phyloP scores from a whole-genome alignment of 2,797 vertebrate species.

The Sphenopsis melanotis region DNA sequence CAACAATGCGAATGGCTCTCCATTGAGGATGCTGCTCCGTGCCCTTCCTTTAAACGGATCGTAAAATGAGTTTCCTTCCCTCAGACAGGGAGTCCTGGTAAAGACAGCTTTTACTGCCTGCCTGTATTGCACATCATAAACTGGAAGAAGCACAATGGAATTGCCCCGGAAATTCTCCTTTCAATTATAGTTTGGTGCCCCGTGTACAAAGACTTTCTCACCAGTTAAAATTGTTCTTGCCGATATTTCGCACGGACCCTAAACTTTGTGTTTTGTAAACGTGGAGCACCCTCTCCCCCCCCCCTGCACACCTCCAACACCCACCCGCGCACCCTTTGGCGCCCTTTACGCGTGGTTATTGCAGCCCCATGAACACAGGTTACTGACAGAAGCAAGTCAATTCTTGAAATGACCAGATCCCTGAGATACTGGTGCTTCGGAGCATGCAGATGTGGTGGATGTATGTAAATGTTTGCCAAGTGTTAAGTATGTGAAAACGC shows the following conservation, averaged over 20 bases:
- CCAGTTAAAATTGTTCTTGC: constrained; percentile 60
- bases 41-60: constrained; percentile 72
- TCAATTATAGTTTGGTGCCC: constrained; percentile 77
- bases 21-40: constrained; percentile 47
- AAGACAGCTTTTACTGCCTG: constrained; percentile 78
- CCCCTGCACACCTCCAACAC: neutral
- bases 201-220: constrained; percentile 75
- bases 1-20: constrained; percentile 47
- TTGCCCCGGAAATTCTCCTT: constrained; percentile 82
- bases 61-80: constrained; percentile 72
- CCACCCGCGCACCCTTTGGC: neutral
- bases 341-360: neutral
- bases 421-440: neutral
- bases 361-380: neutral
- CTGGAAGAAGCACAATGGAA: constrained; percentile 78
- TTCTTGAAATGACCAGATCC: neutral
- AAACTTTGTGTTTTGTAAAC: constrained; percentile 37
- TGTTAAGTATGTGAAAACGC: neutral
- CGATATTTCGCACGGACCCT: constrained; percentile 53
- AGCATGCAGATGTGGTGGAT: neutral
- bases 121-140: constrained; percentile 83
- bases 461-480: neutral
- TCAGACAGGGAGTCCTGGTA: constrained; percentile 64
- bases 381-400: constrained; percentile 2
- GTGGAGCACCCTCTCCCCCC: neutral